Percentiles rank a stretch among this genome's conserved stretches.
These are phyloP conservation scores for Pseudorasbora parva DNA, from an alignment of 2,113 vertebrate genomes.

Conservation along the genomic window DNA sequence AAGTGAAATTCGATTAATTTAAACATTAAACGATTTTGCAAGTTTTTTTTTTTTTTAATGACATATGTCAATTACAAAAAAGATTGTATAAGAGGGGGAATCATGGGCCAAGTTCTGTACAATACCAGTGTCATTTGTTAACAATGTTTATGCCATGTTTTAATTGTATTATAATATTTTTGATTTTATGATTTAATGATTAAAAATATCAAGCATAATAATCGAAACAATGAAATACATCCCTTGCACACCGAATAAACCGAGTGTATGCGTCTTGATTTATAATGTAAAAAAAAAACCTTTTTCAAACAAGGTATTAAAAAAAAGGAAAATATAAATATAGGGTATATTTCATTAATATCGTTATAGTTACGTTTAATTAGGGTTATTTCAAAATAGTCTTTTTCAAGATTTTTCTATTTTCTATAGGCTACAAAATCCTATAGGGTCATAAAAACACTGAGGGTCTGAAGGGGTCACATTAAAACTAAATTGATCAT, in stretches of 20 bases:
- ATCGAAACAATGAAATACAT: neutral
- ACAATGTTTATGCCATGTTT: neutral
- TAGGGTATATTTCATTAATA: too few relatives aligned
- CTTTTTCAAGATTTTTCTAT: too few relatives aligned
- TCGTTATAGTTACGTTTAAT: too few relatives aligned
- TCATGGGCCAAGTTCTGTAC: neutral
- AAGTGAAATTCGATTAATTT: neutral
- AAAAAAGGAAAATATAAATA: too few relatives aligned
- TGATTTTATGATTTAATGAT: neutral
- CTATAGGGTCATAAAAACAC: neutral
- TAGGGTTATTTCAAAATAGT: neutral
- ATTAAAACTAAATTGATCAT: neutral
- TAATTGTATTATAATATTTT: neutral
- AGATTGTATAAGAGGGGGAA: neutral
- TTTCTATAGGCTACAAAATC: too few relatives aligned
- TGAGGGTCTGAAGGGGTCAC: neutral
- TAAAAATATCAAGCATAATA: neutral
- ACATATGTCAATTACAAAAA: neutral
- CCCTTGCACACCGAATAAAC: neutral
- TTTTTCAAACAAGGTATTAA: too few relatives aligned
- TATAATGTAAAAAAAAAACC: too few relatives aligned
- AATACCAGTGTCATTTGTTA: neutral
- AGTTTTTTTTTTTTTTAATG: neutral
- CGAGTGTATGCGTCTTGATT: neutral
- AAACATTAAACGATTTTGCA: neutral